phyloP scores from a whole-genome alignment of 2,888 invertebrate species.

The Strigamia transsilvanica region DNA sequence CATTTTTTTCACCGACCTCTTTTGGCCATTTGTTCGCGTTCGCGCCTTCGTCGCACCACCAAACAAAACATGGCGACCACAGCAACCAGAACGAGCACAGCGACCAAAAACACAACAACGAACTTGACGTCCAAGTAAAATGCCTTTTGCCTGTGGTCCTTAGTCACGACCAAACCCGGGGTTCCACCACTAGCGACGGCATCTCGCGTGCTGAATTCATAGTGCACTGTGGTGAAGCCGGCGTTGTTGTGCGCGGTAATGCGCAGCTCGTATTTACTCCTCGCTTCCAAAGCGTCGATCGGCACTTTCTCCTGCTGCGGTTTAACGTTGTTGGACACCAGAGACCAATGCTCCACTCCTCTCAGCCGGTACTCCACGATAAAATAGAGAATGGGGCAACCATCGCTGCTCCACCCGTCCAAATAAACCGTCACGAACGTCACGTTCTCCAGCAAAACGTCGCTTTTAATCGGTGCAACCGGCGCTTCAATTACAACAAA shows the following conservation, averaged over 20 bases:
- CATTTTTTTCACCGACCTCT: conserved; percentile 14
- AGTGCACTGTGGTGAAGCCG: conserved; percentile 51
- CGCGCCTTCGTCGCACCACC: neutral
- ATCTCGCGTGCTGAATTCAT: conserved; percentile 50
- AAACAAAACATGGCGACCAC: conserved; percentile 10
- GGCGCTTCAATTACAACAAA: conserved; percentile 51
- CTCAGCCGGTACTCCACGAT: conserved; percentile 89
- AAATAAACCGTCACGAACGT: conserved; percentile 81
- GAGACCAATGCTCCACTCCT: conserved; percentile 78
- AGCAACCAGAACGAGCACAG: neutral
- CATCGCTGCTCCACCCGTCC: conserved; percentile 92
- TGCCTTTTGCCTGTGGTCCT: neutral
- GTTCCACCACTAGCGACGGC: neutral
- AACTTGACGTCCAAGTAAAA: conserved; percentile 44
- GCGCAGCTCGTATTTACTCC: conserved; percentile 91
- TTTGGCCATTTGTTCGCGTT: neutral
- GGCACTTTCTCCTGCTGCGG: conserved; percentile 85
- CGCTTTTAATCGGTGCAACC: conserved; percentile 51
- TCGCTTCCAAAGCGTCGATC: conserved; percentile 88
- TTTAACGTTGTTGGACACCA: conserved; percentile 91
- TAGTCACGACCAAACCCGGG: conserved; percentile 27
- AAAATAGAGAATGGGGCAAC: conserved; percentile 94
- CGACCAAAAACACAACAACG: neutral
- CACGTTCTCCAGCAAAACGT: conserved; percentile 46
- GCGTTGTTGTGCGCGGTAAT: conserved; percentile 65